Base-by-base conservation (phyloP, 2,888 invertebrate species). In the Thecocarcelia acutangulata region DNA sequence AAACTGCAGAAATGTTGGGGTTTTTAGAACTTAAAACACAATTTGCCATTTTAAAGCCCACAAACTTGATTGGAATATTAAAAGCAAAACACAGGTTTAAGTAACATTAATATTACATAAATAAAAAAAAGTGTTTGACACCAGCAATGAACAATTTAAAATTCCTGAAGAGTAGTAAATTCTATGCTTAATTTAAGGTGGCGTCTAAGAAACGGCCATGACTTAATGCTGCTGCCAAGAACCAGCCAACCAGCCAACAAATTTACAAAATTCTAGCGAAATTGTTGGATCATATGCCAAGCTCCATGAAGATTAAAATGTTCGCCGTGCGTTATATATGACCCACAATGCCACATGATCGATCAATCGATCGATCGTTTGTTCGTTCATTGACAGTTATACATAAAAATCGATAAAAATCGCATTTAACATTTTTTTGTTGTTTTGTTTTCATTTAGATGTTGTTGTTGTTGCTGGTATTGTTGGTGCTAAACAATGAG, bases 301-400 rank as follows among this genome's bases (percentile, higher is more conserved):
- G 28, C n/a, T 11, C 50, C 24, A 9, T 17, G 6, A 48, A 59
- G 50, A 42, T 33, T 8, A 48, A 59, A 59, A 24, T 33, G 21
- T 61, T 46, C 44, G n/a, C 46, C 52, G 33, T 74, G 8, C 61
- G 58, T 72, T 56, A 8, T 46, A 56, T 77, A 77, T 74, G 81
- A 78, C 77, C 82, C 74, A 78, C 74, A 78, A 82, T 81, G 68
- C 50, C 56, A 37, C 3, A 28, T 40, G 44, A 52, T 28, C 50
- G 56, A 52, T 48, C 28, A 6, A 28, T 4, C 6, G 28, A 4
- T 28, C 28, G 28, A 4, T 28, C 28, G 28, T 28, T 28, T 33
- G 59, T 37, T 63, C 28, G 82, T 70, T 64, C 74, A 70, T 78
- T 78, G 77, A 82, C 81, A 77, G 77, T 82, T 77, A 66, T 21